Base-by-base conservation (phyloP, 2,888 invertebrate genomes). In the Leptarthrus brevirostris region DNA sequence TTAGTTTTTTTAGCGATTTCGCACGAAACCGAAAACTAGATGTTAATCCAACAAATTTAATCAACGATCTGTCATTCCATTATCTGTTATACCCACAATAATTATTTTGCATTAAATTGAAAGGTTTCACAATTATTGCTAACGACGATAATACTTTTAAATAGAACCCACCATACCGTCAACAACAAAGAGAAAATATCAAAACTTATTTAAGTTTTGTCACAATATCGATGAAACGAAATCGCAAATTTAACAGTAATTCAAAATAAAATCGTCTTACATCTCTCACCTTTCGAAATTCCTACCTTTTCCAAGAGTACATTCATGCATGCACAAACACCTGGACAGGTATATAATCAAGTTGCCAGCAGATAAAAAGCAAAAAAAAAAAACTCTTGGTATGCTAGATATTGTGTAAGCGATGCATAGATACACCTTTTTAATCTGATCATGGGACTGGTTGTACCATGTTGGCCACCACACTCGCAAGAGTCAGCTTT, bases 381-480 rank as follows among this genome's bases (percentile, higher is more conserved):
- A 66, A 66, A 40, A 69, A 69, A 69, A 40, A 69, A 69, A 52
- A 69, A 49, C 26, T 20, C 34, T 18, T 69, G 30, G 69, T 69
- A 69, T 69, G 69, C 52, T 69, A 52, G 30, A 52, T 52, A 52
- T 69, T 69, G 69, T 69, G 69, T 69, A 69, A 69, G 69, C 44
- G 49, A 69, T 69, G 52, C 52, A 52, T 69, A 69, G 69, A 52
- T 69, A 69, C 69, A 52, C 52, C 69, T 69, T 52, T 66, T 69
- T 69, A 52, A 52, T 69, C 69, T 69, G 69, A 69, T 69, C 69
- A 34, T 69, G 30, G 69, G 52, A 69, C 69, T 69, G 69, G 52
- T 69, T 69, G 69, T 52, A 52, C 16, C 52, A 30, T 52, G 49
- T 52, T 30, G 34, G 22, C 52, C 8, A 69, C 52, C 36, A 69